Conservation (phyloP, 2,888 invertebrate genomes). For the Punctoribates punctum region DNA sequence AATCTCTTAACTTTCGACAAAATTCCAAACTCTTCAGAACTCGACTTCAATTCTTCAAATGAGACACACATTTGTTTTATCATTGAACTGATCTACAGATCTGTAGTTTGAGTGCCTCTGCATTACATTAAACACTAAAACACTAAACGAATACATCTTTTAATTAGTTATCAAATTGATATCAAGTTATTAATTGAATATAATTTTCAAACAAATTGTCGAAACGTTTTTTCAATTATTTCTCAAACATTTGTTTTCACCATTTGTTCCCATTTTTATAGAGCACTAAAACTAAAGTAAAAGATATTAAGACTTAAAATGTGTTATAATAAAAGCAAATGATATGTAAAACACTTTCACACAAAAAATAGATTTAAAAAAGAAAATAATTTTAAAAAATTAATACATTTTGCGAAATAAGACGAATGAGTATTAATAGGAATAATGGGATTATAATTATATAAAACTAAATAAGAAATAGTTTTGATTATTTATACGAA, state of each 20-base stretch:
- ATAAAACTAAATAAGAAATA: constrained; percentile 25
- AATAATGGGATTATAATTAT: constrained; percentile 36
- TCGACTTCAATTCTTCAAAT: background rate
- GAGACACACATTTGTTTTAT: background rate
- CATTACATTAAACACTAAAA: constrained; percentile 11
- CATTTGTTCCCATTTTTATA: constrained; percentile 19
- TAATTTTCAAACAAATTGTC: constrained; percentile 15
- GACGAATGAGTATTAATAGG: constrained; percentile 29
- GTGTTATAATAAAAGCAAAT: constrained; percentile 3
- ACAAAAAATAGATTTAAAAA: background rate
- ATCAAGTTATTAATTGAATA: constrained; percentile 4
- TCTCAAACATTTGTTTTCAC: background rate
- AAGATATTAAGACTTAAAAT: background rate
- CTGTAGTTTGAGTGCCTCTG: constrained; percentile 36
- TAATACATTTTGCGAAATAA: constrained; percentile 5
- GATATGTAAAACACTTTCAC: constrained; percentile 30
- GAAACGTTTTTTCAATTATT: background rate
- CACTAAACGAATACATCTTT: constrained; percentile 17
- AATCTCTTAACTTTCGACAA: background rate
- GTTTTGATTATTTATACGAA: constrained; percentile 30
- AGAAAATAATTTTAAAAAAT: background rate
- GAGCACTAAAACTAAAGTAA: constrained; percentile 18
- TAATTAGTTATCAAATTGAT: background rate
- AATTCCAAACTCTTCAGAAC: background rate
- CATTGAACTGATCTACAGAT: constrained; percentile 33